Conservation (phyloP, 2,888 invertebrate genomes). For the Gari tellinella region DNA sequence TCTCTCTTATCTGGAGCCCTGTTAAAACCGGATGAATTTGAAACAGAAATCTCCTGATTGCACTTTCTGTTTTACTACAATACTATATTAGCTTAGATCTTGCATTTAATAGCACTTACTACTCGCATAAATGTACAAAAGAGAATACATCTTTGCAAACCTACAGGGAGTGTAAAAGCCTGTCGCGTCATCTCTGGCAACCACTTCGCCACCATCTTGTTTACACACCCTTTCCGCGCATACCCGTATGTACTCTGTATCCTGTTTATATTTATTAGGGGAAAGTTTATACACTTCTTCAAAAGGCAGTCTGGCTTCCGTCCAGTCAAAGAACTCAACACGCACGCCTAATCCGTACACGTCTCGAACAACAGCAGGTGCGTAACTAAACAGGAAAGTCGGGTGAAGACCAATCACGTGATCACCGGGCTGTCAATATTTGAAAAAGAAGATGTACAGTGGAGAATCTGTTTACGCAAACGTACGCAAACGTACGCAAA, state of each 20-base stretch:
- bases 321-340: constrained; percentile 37
- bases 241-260: constrained; percentile 26
- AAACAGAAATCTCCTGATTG: no score
- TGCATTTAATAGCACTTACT: no score
- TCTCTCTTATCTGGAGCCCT: no score
- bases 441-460: no score
- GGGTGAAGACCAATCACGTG: constrained; percentile 46
- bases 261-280: constrained; percentile 28
- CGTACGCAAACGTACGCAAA: no score
- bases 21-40: no score
- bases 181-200: constrained; percentile 40
- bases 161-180: constrained; percentile 40
- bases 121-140: not conserved
- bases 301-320: constrained; percentile 9
- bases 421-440: constrained; percentile 40
- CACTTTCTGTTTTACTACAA: no score
- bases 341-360: constrained; percentile 17
- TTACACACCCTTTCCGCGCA: constrained; percentile 10
- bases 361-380: constrained; percentile 29
- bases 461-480: no score
- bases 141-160: not conserved
- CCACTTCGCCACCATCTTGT: constrained; percentile 4
- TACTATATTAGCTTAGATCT: no score
- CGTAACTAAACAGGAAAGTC: constrained; percentile 43
- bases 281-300: constrained; percentile 38